Evolutionary conservation across 2,888 invertebrate genomes (phyloP).

Genomic region (Lasioglossum vierecki): DNA sequence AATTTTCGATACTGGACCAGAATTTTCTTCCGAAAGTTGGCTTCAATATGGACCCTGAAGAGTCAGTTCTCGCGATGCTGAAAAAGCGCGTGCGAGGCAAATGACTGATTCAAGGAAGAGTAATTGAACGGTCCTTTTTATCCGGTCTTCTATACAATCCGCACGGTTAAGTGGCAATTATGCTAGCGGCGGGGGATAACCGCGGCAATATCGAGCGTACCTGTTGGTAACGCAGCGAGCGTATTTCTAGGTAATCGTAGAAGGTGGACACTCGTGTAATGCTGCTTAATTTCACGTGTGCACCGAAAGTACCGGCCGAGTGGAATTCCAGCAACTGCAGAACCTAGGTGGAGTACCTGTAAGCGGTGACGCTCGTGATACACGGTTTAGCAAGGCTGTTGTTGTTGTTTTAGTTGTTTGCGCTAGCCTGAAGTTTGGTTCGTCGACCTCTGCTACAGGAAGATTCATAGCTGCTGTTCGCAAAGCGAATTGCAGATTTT

Average conservation of each 20-base stretch:
- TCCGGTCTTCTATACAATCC: constrained; percentile 58
- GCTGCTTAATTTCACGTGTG: constrained; percentile 63
- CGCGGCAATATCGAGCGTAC: constrained; percentile 35
- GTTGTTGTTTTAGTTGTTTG: constrained; percentile 1
- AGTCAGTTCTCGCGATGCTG: not conserved
- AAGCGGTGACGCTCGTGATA: constrained; percentile 17
- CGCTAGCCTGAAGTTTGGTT: not conserved
- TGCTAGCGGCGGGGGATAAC: constrained; percentile 16
- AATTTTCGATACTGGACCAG: not conserved
- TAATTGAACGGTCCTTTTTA: constrained; percentile 66
- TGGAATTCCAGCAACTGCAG: constrained; percentile 28
- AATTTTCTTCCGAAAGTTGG: not conserved
- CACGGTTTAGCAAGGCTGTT: not conserved
- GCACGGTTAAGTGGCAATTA: constrained; percentile 55
- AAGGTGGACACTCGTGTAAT: constrained; percentile 38
- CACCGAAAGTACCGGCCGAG: constrained; percentile 61
- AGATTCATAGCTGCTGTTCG: not conserved
- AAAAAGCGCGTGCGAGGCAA: not conserved
- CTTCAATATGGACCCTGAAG: not conserved
- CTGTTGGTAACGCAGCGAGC: constrained; percentile 62
- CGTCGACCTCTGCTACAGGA: not conserved
- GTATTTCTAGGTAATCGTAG: constrained; percentile 59
- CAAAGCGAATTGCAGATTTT: not conserved
- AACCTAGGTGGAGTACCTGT: constrained; percentile 36
- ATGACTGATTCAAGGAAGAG: not conserved